Evolutionary conservation across 2,797 vertebrate species (phyloP).

Genomic region (Hydrocynus forskahlii): DNA sequence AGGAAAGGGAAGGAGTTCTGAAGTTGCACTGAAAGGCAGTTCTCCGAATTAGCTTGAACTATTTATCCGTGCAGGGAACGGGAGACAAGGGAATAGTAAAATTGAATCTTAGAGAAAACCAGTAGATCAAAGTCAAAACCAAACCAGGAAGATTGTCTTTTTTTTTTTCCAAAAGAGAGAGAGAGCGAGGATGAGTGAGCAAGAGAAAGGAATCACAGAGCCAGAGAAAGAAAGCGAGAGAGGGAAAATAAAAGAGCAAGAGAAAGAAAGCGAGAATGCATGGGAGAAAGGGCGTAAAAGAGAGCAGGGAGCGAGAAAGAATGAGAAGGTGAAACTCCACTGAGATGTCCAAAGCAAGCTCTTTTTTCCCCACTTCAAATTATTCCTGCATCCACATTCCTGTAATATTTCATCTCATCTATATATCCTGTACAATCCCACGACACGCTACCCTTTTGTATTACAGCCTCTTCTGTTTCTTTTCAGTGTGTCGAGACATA

Average conservation of each 20-base stretch:
- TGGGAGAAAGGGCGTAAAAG: neutral
- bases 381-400: constrained; percentile 10
- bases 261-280: neutral
- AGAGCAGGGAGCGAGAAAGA: neutral
- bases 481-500: constrained; percentile 23
- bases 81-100: constrained; percentile 33
- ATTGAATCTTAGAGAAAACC: constrained; percentile 45
- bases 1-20: constrained; percentile 9
- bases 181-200: neutral
- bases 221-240: neutral
- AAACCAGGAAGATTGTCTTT: constrained; percentile 21
- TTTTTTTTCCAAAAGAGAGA: neutral
- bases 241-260: neutral
- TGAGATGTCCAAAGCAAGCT: constrained; percentile 25
- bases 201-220: neutral
- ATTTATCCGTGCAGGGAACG: constrained; percentile 27
- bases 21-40: constrained; percentile 18
- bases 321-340: neutral
- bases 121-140: constrained; percentile 42
- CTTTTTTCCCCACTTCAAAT: neutral
- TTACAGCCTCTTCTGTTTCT: neutral
- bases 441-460: neutral
- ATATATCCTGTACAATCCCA: constrained; percentile 1
- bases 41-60: constrained; percentile 45
- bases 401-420: constrained; percentile 15